Conservation (phyloP, 2,888 invertebrate genomes). For the Blomia tropicalis region DNA sequence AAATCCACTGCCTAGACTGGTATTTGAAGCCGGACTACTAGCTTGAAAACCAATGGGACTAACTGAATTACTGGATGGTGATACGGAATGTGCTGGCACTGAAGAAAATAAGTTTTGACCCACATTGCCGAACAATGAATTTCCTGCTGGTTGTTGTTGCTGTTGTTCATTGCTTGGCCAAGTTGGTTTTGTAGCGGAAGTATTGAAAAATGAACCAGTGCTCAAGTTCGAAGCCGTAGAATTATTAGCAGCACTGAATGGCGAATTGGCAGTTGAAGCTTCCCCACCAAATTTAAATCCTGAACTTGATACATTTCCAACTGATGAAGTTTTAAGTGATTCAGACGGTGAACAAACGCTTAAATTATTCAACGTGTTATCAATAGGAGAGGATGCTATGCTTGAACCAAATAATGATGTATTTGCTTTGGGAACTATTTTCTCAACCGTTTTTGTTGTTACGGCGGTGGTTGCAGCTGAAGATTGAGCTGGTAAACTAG, state of each 20-base stretch:
- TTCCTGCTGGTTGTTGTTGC: no score
- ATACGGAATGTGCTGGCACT: neutral
- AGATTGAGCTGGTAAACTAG: neutral
- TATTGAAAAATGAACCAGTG: neutral
- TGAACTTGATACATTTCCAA: no score
- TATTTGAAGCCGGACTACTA: constrained; percentile 10
- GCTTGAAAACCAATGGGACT: constrained; percentile 1
- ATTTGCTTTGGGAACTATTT: neutral
- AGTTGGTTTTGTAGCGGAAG: neutral
- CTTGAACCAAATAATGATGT: neutral
- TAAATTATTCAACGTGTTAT: no score
- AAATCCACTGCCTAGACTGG: neutral
- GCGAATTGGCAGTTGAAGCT: no score
- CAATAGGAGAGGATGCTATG: neutral
- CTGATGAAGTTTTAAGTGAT: no score
- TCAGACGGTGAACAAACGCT: no score
- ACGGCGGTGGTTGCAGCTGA: no score
- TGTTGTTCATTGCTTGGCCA: neutral
- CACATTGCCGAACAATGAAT: neutral
- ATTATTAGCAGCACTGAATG: no score
- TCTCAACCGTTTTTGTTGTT: no score
- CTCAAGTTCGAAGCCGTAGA: no score
- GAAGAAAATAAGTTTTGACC: neutral
- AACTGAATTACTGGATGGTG: neutral
- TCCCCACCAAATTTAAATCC: no score